phyloP scores from a whole-genome alignment of 2,888 invertebrate genomes.

The Cyclophora albipunctata region DNA sequence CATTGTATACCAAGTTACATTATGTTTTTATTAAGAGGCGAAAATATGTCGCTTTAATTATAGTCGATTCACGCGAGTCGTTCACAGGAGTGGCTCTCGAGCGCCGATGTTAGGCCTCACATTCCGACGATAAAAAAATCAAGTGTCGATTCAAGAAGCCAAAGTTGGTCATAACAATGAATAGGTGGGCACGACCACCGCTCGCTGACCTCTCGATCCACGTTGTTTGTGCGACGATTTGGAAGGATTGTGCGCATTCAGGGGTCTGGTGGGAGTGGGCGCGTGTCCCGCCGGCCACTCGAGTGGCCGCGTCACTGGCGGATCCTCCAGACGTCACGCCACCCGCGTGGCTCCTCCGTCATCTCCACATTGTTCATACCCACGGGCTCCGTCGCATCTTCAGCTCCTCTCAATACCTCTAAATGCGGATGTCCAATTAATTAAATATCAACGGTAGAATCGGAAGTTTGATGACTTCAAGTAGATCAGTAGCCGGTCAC shows the following conservation, averaged over 20 bases:
- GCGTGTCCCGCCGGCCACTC: slow-evolving; percentile 14
- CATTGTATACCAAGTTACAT: too few relatives aligned
- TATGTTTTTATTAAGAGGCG: too few relatives aligned
- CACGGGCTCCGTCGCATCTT: background rate
- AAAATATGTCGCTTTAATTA: slow-evolving; percentile 16
- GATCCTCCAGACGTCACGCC: slow-evolving; percentile 17
- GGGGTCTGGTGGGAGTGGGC: slow-evolving; percentile 36
- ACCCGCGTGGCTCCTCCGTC: slow-evolving; percentile 27
- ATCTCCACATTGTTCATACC: slow-evolving; percentile 11
- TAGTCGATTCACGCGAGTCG: slow-evolving; percentile 24
- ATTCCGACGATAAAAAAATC: slow-evolving; percentile 56
- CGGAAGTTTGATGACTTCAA: too few relatives aligned
- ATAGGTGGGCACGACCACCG: slow-evolving; percentile 29
- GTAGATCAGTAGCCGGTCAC: too few relatives aligned
- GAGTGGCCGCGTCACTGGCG: slow-evolving; percentile 18
- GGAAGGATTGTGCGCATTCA: slow-evolving; percentile 22
- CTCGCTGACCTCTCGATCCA: slow-evolving; percentile 33
- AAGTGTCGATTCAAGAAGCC: slow-evolving; percentile 58
- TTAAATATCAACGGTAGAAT: too few relatives aligned
- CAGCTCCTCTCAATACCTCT: too few relatives aligned
- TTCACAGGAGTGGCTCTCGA: slow-evolving; percentile 33
- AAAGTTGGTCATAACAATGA: slow-evolving; percentile 45
- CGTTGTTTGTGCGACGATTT: slow-evolving; percentile 33
- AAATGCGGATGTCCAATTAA: too few relatives aligned
- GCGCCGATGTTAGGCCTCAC: slow-evolving; percentile 40